Percentiles rank a stretch among this genome's conserved stretches.
Conservation (phyloP, 37 sponge, comb jelly and placozoan genomes). For the Haliclona indistincta region DNA sequence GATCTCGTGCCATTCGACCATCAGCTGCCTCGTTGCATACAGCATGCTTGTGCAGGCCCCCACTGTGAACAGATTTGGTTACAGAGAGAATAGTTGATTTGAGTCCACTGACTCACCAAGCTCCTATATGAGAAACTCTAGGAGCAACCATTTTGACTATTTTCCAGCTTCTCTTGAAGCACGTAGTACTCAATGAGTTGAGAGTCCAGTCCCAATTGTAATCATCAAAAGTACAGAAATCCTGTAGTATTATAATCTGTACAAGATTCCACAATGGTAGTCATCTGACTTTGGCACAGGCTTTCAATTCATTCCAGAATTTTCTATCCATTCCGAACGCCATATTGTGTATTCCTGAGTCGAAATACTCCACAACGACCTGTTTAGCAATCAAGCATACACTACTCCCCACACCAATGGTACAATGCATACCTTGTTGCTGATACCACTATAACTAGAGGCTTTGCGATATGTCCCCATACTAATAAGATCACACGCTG, state of each 20-base stretch:
- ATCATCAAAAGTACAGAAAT: conserved; percentile 87
- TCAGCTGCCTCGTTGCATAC: conserved; percentile 38
- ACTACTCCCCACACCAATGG: neutral
- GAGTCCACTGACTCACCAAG: conserved; percentile 52
- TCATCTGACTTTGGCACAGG: conserved; percentile 49
- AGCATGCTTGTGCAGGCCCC: conserved; percentile 50
- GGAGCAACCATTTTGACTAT: conserved; percentile 65
- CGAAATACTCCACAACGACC: conserved; percentile 49
- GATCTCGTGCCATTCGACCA: conserved; percentile 2
- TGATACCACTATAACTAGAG: neutral
- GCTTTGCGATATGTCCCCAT: conserved; percentile 66
- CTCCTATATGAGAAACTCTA: conserved; percentile 76
- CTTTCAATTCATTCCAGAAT: conserved; percentile 64
- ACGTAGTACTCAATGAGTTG: conserved; percentile 41
- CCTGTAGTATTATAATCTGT: conserved; percentile 19
- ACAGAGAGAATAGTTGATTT: neutral
- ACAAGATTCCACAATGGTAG: neutral
- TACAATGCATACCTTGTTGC: conserved; percentile 19
- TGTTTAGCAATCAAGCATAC: neutral
- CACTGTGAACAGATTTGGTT: conserved; percentile 15
- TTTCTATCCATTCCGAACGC: conserved; percentile 81
- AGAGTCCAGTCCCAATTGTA: conserved; percentile 96
- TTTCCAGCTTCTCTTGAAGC: conserved; percentile 38
- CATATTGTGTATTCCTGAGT: conserved; percentile 88
- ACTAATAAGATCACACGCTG: conserved; percentile 70